Percentiles rank a stretch among this genome's conserved stretches.
phyloP scores from a whole-genome alignment of 2,113 vertebrate genomes.

The Pantherophis guttatus region DNA sequence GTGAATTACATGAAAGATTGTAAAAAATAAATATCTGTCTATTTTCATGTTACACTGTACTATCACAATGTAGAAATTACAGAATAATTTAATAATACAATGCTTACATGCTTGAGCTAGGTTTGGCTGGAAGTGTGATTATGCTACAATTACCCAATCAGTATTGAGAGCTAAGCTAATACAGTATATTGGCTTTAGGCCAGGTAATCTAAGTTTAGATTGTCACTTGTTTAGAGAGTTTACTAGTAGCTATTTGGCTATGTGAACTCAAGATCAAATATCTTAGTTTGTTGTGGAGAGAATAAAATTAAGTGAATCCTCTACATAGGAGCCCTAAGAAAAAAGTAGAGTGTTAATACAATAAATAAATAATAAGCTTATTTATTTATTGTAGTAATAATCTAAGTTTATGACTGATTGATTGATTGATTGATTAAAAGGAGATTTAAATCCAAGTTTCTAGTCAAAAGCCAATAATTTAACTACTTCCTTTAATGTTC shows the following conservation, averaged over 20 bases:
- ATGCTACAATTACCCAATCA: not conserved
- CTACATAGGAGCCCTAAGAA: not conserved
- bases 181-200: not conserved
- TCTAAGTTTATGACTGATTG: not conserved
- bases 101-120: not conserved
- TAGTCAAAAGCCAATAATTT: not conserved
- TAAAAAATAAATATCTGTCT: not conserved
- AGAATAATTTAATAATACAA: not conserved
- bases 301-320: not conserved
- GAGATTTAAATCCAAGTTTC: not conserved
- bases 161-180: not conserved
- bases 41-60: not conserved
- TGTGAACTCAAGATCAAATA: not conserved
- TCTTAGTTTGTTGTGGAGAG: not conserved
- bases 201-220: not conserved
- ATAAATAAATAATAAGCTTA: not conserved
- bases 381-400: not conserved
- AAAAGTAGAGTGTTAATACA: not conserved
- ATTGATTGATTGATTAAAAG: not conserved
- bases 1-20: not conserved
- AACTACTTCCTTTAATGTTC: not conserved
- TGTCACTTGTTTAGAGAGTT: not conserved
- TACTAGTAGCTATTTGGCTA: not conserved
- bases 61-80: not conserved
- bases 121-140: not conserved